Percentiles rank a stretch among this genome's conserved stretches.
Conservation (phyloP, 2,888 invertebrate genomes). For the Urechis unicinctus region DNA sequence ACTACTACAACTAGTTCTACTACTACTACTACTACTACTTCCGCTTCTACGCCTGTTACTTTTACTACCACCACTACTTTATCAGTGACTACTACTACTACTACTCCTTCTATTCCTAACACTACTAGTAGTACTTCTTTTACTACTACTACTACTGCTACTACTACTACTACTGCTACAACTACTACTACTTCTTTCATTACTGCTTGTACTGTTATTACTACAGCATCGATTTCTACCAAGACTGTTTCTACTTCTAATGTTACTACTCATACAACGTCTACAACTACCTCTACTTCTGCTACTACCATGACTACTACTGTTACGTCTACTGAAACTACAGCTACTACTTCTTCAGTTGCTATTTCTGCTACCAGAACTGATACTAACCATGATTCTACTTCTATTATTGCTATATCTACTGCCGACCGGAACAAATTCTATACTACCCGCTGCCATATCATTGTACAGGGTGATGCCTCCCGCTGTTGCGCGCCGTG, state of each 20-base stretch:
- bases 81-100: constrained; percentile 2
- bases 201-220: background rate
- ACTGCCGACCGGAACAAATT: too few species aligned
- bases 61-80: background rate
- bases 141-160: constrained; percentile 3
- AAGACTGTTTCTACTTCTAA: too few species aligned
- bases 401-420: too few species aligned
- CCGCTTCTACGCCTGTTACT: background rate
- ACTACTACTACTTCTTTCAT: background rate
- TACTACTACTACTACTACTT: background rate
- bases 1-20: background rate
- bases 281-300: too few species aligned
- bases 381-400: too few species aligned
- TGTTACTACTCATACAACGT: too few species aligned
- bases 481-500: too few species aligned
- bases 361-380: background rate
- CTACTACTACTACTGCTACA: too few species aligned
- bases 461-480: too few species aligned
- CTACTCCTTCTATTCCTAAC: constrained; percentile 1
- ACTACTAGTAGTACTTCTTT: constrained; percentile 2
- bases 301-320: too few species aligned
- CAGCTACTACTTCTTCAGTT: background rate
- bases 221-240: too few species aligned
- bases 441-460: too few species aligned
- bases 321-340: constrained; percentile 1